These are phyloP conservation scores for Leptopilina boulardi DNA, from an alignment of 1,140 invertebrate species.

Conservation along the genomic window DNA sequence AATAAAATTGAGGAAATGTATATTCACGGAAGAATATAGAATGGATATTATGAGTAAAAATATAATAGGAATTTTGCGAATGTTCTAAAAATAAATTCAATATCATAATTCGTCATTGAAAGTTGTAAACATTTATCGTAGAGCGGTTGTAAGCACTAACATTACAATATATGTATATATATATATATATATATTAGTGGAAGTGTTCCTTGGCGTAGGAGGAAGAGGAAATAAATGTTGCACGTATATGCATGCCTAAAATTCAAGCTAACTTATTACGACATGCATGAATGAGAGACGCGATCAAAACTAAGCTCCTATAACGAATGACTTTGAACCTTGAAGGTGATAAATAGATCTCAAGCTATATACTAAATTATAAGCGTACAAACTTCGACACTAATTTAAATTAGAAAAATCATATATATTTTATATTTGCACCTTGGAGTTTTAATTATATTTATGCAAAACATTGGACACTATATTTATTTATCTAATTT, in stretches of 20 bases:
- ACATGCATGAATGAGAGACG: constrained; percentile 32
- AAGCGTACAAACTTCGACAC: background rate
- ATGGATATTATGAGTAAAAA: background rate
- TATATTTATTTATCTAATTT: too few species aligned
- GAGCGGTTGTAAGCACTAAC: background rate
- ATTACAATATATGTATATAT: background rate
- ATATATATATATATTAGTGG: too few species aligned
- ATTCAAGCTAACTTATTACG: constrained; percentile 21
- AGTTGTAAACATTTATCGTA: constrained; percentile 8
- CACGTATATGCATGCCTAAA: constrained; percentile 29
- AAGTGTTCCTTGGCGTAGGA: constrained; percentile 27
- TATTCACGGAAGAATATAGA: background rate
- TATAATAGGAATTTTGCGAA: background rate
- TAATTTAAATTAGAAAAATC: background rate
- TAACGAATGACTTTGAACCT: constrained; percentile 32
- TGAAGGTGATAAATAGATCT: constrained; percentile 2
- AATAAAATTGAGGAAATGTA: background rate
- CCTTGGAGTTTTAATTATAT: background rate
- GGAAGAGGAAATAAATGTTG: constrained; percentile 31
- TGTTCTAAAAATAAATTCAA: background rate
- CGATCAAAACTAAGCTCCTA: constrained; percentile 21
- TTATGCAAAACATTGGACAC: too few species aligned
- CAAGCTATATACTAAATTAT: background rate
- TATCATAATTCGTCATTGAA: constrained; percentile 34
- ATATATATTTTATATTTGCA: background rate